Conservation (phyloP, 1,140 invertebrate species). For the Medauroidea extradentata region DNA sequence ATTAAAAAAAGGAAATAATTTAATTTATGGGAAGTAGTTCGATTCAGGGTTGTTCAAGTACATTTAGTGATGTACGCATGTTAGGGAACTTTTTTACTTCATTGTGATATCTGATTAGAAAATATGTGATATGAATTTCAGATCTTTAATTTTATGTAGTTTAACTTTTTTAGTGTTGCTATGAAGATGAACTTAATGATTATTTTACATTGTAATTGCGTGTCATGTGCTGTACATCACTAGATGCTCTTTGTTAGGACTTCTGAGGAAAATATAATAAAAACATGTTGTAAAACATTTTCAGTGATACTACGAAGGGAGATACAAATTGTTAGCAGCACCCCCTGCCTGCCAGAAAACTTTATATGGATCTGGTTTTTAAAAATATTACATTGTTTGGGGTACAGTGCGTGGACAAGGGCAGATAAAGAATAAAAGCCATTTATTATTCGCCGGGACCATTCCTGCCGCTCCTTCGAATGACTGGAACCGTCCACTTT, state of each 20-base stretch:
- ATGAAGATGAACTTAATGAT: background rate
- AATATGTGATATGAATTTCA: too few species aligned
- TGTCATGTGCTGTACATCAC: background rate
- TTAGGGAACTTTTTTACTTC: too few species aligned
- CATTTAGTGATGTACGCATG: too few species aligned
- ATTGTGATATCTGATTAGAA: too few species aligned
- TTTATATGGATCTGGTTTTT: background rate
- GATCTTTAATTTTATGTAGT: too few species aligned
- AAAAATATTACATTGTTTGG: constrained; percentile 9
- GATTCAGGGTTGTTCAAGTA: too few species aligned
- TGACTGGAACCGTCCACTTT: background rate
- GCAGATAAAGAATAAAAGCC: background rate
- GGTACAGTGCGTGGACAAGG: constrained; percentile 4
- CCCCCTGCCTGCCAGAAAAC: constrained; percentile 11
- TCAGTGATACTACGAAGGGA: constrained; percentile 2
- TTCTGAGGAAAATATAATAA: background rate
- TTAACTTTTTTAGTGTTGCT: too few species aligned
- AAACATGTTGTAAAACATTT: background rate
- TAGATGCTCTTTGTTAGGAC: background rate
- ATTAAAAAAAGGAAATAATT: too few species aligned
- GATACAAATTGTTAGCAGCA: constrained; percentile 6
- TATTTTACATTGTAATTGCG: background rate
- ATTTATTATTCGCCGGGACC: background rate
- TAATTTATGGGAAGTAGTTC: too few species aligned
- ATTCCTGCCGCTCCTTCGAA: background rate